A percentile compares a stretch with the other conserved stretches of the same genome.
Evolutionary conservation across 2,888 invertebrate genomes (phyloP).

Genomic region (Hipparchia semele): DNA sequence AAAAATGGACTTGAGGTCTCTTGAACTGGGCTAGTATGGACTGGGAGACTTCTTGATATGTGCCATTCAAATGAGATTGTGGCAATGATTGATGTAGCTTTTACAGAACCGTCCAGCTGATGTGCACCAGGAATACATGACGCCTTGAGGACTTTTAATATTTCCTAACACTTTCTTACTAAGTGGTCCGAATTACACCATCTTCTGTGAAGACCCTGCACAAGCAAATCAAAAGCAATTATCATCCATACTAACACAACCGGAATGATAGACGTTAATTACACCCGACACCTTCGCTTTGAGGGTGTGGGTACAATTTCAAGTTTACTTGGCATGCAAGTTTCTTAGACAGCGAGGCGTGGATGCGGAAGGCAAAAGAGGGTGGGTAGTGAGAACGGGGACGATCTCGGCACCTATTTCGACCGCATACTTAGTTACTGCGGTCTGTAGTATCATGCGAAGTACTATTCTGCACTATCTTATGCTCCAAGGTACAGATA

Average conservation of each 20-base stretch:
- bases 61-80: too few relatives aligned
- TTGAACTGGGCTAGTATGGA: too few relatives aligned
- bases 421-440: conserved; percentile 16
- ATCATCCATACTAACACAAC: conserved; percentile 23
- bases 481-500: not conserved
- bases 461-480: not conserved
- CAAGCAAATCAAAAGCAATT: conserved; percentile 20
- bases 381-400: conserved; percentile 5
- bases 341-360: conserved; percentile 13
- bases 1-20: too few relatives aligned
- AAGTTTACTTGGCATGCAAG: conserved; percentile 6
- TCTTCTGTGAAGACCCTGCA: conserved; percentile 4
- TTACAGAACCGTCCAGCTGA: too few relatives aligned
- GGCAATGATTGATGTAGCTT: too few relatives aligned
- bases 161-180: too few relatives aligned
- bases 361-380: conserved; percentile 5
- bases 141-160: too few relatives aligned
- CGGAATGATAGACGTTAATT: conserved; percentile 33
- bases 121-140: too few relatives aligned
- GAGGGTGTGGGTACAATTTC: conserved; percentile 9
- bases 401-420: conserved; percentile 9
- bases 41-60: too few relatives aligned
- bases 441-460: conserved; percentile 2
- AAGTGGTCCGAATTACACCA: not conserved
- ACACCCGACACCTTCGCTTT: conserved; percentile 24